Percentiles rank a stretch among this genome's conserved stretches.
phyloP scores from a whole-genome alignment of 2,888 invertebrate species.

The Calliphora vomitoria region DNA sequence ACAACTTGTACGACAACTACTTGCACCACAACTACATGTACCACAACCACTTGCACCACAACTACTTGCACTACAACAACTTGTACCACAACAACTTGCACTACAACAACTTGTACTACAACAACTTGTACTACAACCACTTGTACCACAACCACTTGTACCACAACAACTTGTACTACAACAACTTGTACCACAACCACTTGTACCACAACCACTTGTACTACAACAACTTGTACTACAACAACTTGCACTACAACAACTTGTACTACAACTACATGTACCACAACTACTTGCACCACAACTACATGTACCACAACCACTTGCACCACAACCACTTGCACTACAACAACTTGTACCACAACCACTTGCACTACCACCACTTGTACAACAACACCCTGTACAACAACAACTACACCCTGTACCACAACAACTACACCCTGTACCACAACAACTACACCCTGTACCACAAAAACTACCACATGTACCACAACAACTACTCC shows the following conservation, averaged over 20 bases:
- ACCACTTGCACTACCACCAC: background rate
- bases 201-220: background rate
- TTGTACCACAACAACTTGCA: constrained; percentile 11
- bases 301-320: no score
- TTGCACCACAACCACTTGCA: no score
- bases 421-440: constrained; percentile 17
- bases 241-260: constrained; percentile 22
- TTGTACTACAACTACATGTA: no score
- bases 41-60: no score
- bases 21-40: no score
- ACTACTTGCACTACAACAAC: constrained; percentile 36
- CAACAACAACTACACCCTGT: background rate
- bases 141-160: no score
- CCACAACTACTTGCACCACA: no score
- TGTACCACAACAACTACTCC: background rate
- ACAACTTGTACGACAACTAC: no score
- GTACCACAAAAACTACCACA: background rate
- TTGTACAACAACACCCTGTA: constrained; percentile 8
- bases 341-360: no score
- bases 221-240: constrained; percentile 17
- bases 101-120: constrained; percentile 11
- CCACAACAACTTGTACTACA: no score
- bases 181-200: no score
- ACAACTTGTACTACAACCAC: no score
- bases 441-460: constrained; percentile 13